Percentiles rank a stretch among this genome's conserved stretches.
Evolutionary conservation across 2,797 vertebrate species (phyloP).

Genomic region (Sternotherus odoratus): DNA sequence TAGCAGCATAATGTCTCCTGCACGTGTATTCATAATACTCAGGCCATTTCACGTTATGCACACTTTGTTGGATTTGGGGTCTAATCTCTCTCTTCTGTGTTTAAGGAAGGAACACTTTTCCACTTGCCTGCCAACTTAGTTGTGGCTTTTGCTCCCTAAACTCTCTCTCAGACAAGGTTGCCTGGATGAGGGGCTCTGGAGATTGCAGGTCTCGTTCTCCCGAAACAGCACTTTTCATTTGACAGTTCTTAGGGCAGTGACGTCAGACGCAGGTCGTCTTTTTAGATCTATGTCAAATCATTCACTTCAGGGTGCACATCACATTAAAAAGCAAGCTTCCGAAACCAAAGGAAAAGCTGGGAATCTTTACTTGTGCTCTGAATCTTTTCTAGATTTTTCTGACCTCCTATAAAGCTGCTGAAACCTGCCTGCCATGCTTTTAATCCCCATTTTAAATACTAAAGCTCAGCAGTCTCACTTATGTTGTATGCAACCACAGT

Average conservation of each 20-base stretch:
- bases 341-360: conserved; percentile 7
- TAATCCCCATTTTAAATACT: conserved; percentile 74
- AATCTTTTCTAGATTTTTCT: conserved; percentile 63
- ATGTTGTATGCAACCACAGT: conserved; percentile 61
- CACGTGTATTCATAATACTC: neutral
- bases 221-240: neutral
- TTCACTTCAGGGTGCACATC: neutral
- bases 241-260: neutral
- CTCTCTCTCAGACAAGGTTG: neutral
- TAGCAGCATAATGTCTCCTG: neutral
- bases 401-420: conserved; percentile 59
- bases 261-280: neutral
- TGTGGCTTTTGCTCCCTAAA: neutral
- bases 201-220: neutral
- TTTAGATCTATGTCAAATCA: neutral
- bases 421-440: conserved; percentile 70
- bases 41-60: neutral
- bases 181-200: neutral
- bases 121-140: neutral
- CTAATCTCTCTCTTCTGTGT: neutral
- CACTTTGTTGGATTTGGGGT: neutral
- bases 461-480: conserved; percentile 75
- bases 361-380: conserved; percentile 48
- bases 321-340: neutral
- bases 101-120: neutral